These are phyloP conservation scores for Emmelina monodactyla DNA, from an alignment of 2,888 invertebrate genomes.

Conservation along the genomic window DNA sequence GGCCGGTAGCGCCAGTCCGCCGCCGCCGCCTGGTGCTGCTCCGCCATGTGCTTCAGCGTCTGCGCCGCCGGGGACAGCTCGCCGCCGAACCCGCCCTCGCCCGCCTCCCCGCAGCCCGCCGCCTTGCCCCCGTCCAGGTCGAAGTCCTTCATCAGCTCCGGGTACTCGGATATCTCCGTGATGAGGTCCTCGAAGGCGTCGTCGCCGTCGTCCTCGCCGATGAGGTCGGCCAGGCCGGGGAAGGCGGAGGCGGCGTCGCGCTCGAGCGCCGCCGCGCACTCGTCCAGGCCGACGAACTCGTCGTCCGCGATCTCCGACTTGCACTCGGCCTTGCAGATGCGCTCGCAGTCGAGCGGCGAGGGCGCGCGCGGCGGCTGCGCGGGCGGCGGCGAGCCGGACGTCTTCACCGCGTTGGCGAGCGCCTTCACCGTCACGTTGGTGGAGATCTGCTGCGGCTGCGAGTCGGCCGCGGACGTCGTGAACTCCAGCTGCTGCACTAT, in stretches of 20 bases:
- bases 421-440: conserved; percentile 91
- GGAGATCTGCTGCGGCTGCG: conserved; percentile 88
- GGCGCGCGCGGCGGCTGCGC: conserved; percentile 71
- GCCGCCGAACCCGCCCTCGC: conserved; percentile 50
- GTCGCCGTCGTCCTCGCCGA: conserved; percentile 85
- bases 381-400: conserved; percentile 48
- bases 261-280: conserved; percentile 85
- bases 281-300: conserved; percentile 86
- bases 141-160: conserved; percentile 85
- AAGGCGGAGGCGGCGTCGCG: conserved; percentile 82
- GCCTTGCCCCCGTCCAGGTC: conserved; percentile 63
- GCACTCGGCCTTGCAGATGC: conserved; percentile 80
- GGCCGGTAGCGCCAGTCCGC: conserved; percentile 68
- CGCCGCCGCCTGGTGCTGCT: conserved; percentile 84
- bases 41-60: conserved; percentile 96
- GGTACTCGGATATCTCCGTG: conserved; percentile 84
- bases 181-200: conserved; percentile 87
- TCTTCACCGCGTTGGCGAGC: conserved; percentile 57
- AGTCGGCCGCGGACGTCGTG: conserved; percentile 85
- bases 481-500: conserved; percentile 92
- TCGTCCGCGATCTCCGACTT: conserved; percentile 81
- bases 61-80: conserved; percentile 93
- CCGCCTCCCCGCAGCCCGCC: conserved; percentile 37
- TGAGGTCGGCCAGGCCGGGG: conserved; percentile 80
- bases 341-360: conserved; percentile 82